phyloP scores from a whole-genome alignment of 92 coral and sea anemone species.

The Palythoa grandis region DNA sequence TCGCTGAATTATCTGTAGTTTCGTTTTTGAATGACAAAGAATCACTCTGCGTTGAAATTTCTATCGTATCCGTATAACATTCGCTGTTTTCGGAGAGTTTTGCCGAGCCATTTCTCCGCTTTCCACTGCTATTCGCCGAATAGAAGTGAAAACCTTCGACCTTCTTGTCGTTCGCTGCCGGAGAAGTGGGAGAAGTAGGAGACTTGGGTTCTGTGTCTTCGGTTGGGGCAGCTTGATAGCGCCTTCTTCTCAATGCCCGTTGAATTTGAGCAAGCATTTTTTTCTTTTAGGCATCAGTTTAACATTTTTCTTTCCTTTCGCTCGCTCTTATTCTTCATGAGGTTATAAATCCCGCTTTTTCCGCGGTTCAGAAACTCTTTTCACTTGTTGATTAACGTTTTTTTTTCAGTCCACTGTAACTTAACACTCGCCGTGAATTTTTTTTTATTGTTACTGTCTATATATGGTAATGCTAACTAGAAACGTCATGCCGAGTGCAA shows the following conservation, averaged over 20 bases:
- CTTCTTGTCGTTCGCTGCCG: conserved; percentile 14
- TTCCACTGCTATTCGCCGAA: background rate
- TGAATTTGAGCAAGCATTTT: conserved; percentile 39
- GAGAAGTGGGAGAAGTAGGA: conserved; percentile 34
- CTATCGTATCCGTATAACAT: background rate
- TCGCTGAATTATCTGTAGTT: background rate
- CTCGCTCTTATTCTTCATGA: background rate
- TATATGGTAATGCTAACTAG: background rate
- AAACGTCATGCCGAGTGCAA: no score
- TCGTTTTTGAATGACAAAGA: background rate
- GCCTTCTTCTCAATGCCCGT: conserved; percentile 26
- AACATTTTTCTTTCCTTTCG: background rate
- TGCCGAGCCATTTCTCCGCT: conserved; percentile 9
- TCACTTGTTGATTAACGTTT: background rate
- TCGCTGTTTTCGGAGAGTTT: background rate
- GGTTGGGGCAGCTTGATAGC: conserved; percentile 27
- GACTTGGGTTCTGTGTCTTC: conserved; percentile 31
- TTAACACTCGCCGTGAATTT: background rate
- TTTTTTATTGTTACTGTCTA: background rate
- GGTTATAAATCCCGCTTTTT: background rate
- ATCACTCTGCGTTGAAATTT: background rate
- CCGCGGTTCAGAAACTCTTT: background rate
- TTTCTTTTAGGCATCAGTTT: background rate
- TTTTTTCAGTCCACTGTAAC: background rate
- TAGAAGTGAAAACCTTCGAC: conserved; percentile 26